A percentile compares a stretch with the other conserved stretches of the same genome.
Conservation (phyloP, 2,113 vertebrate genomes). For the Notarius lentiginosus region DNA sequence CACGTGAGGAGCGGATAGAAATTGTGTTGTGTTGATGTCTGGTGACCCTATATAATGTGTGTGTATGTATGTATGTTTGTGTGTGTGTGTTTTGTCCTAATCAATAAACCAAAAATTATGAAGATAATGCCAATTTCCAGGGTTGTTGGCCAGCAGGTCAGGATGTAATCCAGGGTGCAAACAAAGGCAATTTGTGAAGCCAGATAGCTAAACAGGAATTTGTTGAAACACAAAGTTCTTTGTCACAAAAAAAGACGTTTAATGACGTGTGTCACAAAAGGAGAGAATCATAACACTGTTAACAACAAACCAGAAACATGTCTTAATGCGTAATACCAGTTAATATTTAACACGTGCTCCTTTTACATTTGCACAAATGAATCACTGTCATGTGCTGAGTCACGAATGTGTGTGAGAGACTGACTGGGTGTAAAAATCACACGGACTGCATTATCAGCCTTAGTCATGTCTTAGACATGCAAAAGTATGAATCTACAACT, state of each 20-base stretch:
- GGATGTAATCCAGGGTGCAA: background rate
- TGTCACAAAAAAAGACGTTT: background rate
- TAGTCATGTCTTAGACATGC: background rate
- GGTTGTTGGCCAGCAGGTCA: background rate
- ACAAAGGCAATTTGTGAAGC: constrained; percentile 1
- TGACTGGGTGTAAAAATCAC: constrained; percentile 3
- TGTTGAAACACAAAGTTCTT: background rate
- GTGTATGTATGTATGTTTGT: too few species aligned
- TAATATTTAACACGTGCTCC: background rate
- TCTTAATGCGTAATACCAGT: background rate
- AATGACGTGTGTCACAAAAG: background rate
- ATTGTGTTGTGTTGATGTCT: too few species aligned
- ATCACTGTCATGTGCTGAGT: background rate
- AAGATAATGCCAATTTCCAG: background rate
- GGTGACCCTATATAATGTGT: too few species aligned
- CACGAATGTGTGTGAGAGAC: background rate
- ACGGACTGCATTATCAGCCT: constrained; percentile 6
- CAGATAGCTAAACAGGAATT: background rate
- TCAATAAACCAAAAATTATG: background rate
- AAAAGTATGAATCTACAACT: background rate
- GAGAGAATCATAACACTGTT: background rate
- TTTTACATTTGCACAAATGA: too few species aligned
- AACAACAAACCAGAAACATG: background rate
- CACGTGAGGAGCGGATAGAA: too few species aligned
- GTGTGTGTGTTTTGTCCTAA: background rate